phyloP scores from a whole-genome alignment of 2,797 vertebrate species.

The Sebastes umbrosus region DNA sequence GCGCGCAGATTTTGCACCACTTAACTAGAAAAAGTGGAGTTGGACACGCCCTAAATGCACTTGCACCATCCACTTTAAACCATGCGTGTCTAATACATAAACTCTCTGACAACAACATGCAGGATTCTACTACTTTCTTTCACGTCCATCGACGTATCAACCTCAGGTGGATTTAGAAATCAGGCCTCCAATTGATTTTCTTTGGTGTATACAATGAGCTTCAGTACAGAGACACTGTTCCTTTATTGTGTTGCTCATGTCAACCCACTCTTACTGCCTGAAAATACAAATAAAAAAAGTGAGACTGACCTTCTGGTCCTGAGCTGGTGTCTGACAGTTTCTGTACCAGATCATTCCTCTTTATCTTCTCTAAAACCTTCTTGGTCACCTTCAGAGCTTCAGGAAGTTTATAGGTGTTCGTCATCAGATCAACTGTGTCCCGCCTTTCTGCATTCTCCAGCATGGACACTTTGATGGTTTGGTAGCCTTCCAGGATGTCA shows the following conservation, averaged over 20 bases:
- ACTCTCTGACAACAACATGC: neutral
- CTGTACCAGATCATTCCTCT: neutral
- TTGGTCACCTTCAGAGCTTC: neutral
- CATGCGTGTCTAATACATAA: neutral
- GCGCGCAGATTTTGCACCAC: no score
- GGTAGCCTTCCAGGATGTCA: neutral
- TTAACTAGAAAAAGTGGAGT: no score
- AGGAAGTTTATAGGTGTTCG: neutral
- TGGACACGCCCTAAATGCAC: no score
- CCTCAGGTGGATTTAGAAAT: neutral
- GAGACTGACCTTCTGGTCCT: neutral
- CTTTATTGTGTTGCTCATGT: neutral
- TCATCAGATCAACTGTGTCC: neutral
- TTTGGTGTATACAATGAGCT: neutral
- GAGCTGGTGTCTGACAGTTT: neutral
- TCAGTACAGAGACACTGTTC: neutral
- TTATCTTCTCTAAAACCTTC: neutral
- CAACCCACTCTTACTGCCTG: neutral
- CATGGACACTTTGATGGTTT: neutral
- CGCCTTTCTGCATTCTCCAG: neutral
- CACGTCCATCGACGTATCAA: neutral
- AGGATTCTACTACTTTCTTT: neutral
- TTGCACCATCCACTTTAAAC: no score
- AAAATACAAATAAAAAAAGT: neutral
- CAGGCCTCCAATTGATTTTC: neutral